Conservation (phyloP, 1,140 invertebrate genomes). For the Himalopsyche phryganea region DNA sequence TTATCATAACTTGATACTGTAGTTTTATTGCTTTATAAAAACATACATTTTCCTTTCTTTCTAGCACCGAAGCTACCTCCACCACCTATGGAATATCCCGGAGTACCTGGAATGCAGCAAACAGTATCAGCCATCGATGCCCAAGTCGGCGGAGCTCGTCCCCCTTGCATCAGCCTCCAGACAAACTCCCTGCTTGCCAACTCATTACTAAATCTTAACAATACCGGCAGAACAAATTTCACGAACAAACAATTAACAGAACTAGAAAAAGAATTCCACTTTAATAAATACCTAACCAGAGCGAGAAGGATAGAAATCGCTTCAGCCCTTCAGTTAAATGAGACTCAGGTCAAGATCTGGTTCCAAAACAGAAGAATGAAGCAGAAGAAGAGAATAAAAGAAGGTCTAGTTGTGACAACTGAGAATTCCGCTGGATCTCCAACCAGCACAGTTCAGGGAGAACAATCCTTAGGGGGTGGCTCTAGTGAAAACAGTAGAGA, state of each 20-base stretch:
- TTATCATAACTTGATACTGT: no score
- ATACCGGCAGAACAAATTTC: conserved; percentile 93
- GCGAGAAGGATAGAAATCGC: conserved; percentile 97
- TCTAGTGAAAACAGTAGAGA: conserved; percentile 62
- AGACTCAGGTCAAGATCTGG: conserved; percentile 92
- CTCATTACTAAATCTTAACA: conserved; percentile 64
- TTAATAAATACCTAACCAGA: conserved; percentile 97
- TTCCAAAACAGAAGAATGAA: conserved; percentile 93
- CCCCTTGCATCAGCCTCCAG: conserved; percentile 40
- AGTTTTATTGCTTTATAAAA: no score
- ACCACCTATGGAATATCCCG: conserved; percentile 40
- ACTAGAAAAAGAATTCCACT: conserved; percentile 98
- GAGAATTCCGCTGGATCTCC: conserved; percentile 41
- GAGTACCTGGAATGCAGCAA: conserved; percentile 40
- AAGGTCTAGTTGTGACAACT: conserved; percentile 64
- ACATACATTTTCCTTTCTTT: conserved; percentile 48
- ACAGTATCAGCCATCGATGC: conserved; percentile 39
- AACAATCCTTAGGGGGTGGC: conserved; percentile 38
- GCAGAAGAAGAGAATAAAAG: conserved; percentile 90
- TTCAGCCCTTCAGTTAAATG: conserved; percentile 90
- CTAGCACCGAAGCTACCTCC: conserved; percentile 67
- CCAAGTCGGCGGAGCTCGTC: conserved; percentile 39
- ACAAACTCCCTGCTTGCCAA: conserved; percentile 44
- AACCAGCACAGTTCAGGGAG: conserved; percentile 38
- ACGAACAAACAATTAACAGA: conserved; percentile 99